phyloP scores from a whole-genome alignment of 2,113 vertebrate species.

The Corythaeola cristata region DNA sequence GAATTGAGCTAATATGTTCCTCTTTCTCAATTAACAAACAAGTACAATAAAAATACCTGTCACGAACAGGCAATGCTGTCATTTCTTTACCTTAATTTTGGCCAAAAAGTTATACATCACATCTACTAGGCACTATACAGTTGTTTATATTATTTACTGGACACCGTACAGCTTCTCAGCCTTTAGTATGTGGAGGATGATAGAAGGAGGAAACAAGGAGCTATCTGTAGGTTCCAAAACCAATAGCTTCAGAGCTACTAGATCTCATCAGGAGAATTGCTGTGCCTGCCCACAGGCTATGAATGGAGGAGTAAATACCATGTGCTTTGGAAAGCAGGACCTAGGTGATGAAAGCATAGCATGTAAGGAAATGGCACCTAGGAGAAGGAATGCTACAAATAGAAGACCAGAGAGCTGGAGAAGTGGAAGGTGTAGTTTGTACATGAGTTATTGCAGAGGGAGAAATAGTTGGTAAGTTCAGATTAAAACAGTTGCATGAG shows the following conservation, averaged over 20 bases:
- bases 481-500: neutral
- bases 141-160: neutral
- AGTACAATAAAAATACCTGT: slow-evolving; percentile 78
- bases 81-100: slow-evolving; percentile 57
- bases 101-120: neutral
- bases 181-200: neutral
- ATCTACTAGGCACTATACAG: neutral
- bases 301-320: neutral
- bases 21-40: slow-evolving; percentile 73
- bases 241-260: neutral
- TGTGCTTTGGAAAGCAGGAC: neutral
- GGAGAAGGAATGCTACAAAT: neutral
- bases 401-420: neutral
- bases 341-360: neutral
- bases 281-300: neutral
- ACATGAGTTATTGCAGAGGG: neutral
- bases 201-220: neutral
- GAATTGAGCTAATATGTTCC: slow-evolving; percentile 70
- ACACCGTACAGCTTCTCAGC: neutral
- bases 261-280: neutral
- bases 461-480: neutral
- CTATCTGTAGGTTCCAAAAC: neutral
- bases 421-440: neutral
- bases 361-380: neutral
- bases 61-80: slow-evolving; percentile 63